Conservation (phyloP, 1,140 invertebrate genomes). For the Ptiloglossa arizonensis region DNA sequence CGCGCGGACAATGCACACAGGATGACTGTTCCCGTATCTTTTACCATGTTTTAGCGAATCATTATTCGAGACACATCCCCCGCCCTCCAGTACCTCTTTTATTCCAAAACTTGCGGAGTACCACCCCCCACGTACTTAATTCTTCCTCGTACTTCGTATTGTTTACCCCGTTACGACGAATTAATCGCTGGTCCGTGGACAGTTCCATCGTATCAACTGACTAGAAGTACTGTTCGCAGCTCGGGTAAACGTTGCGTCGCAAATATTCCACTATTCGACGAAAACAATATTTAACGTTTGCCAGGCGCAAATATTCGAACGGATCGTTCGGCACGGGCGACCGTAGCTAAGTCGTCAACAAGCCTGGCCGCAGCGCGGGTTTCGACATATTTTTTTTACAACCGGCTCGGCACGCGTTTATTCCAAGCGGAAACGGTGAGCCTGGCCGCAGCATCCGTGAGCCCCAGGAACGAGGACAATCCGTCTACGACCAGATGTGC, state of each 20-base stretch:
- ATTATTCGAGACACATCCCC: neutral
- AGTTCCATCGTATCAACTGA: neutral
- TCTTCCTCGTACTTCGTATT: neutral
- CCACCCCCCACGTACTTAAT: neutral
- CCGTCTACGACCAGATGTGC: slow-evolving; percentile 71
- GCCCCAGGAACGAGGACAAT: slow-evolving; percentile 51
- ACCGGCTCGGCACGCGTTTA: neutral
- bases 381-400: too few species aligned
- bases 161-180: neutral
- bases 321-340: neutral
- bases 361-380: too few species aligned
- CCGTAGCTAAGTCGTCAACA: neutral
- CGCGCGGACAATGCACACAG: neutral
- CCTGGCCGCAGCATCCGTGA: slow-evolving; percentile 33
- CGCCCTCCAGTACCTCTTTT: neutral
- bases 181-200: neutral
- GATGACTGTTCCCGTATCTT: neutral
- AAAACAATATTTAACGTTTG: slow-evolving; percentile 8
- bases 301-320: neutral
- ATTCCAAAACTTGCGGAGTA: too few species aligned
- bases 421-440: slow-evolving; percentile 42
- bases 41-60: neutral
- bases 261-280: neutral
- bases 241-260: neutral
- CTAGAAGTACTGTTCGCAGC: too few species aligned